phyloP scores from a whole-genome alignment of 2,888 invertebrate species.

The Archips crataeganus region DNA sequence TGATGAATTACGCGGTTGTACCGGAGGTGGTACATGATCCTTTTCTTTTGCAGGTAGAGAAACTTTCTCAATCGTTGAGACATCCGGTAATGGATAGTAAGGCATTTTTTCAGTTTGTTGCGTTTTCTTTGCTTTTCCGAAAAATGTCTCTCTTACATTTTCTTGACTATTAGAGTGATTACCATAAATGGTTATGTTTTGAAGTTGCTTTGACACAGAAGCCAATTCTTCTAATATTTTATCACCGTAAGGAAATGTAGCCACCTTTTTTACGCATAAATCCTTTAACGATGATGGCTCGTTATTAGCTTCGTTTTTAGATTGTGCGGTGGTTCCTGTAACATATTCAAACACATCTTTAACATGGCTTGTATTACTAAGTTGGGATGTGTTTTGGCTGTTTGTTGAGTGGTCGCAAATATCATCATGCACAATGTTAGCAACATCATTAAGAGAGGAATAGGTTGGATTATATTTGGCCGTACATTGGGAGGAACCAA shows the following conservation, averaged over 20 bases:
- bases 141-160: constrained; percentile 42
- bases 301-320: constrained; percentile 46
- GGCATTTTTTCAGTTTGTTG: constrained; percentile 66
- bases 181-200: constrained; percentile 66
- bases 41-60: constrained; percentile 60
- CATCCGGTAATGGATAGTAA: constrained; percentile 74
- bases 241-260: constrained; percentile 89
- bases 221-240: constrained; percentile 89
- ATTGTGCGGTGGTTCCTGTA: constrained; percentile 61
- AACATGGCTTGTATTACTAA: constrained; percentile 63
- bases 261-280: constrained; percentile 88
- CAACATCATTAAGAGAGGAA: constrained; percentile 87
- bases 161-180: constrained; percentile 45
- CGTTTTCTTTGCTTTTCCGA: constrained; percentile 37
- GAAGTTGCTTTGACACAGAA: constrained; percentile 85
- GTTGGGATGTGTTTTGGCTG: constrained; percentile 50
- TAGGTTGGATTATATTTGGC: constrained; percentile 88
- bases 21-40: constrained; percentile 68
- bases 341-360: constrained; percentile 79
- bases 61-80: constrained; percentile 77
- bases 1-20: constrained; percentile 77
- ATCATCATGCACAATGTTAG: constrained; percentile 84
- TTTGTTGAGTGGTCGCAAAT: constrained; percentile 51
- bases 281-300: constrained; percentile 86
- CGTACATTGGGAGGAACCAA: constrained; percentile 89